Evolutionary conservation across 2,797 vertebrate species (phyloP).

Genomic region (Halcyon badia): DNA sequence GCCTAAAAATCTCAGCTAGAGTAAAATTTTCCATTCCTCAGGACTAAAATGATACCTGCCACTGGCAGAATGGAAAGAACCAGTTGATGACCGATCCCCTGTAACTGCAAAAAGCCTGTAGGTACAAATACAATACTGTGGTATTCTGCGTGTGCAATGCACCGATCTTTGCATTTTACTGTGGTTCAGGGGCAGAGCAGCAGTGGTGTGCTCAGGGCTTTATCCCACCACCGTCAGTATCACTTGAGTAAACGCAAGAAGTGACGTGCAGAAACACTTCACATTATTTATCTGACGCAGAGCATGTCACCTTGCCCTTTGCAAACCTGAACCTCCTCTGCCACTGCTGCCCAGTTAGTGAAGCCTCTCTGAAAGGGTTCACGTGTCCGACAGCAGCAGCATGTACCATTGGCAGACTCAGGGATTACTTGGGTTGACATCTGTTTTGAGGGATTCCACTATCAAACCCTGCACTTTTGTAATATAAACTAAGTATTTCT

Average conservation of each 20-base stretch:
- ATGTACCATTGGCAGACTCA: fast-evolving
- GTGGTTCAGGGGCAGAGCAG: background rate
- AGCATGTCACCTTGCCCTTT: background rate
- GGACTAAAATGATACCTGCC: background rate
- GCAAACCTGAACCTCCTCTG: background rate
- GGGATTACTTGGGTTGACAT: background rate
- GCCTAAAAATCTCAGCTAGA: background rate
- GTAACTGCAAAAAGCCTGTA: too few relatives aligned
- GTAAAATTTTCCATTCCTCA: background rate
- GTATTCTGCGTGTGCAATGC: background rate
- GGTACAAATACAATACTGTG: too few relatives aligned
- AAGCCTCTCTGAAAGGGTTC: background rate
- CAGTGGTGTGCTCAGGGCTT: background rate
- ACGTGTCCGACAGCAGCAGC: fast-evolving
- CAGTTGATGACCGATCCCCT: background rate
- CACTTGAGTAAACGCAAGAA: background rate
- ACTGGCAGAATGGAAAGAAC: background rate
- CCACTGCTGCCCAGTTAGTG: background rate
- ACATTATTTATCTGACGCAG: too few relatives aligned
- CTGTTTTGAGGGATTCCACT: background rate
- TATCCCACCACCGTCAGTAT: background rate
- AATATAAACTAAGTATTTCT: background rate
- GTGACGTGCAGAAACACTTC: background rate
- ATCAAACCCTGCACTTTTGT: background rate
- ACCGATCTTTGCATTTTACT: background rate